A percentile compares a stretch with the other conserved stretches of the same genome.
Evolutionary conservation across 2,113 vertebrate species (phyloP).

Genomic region (Otus sunia): DNA sequence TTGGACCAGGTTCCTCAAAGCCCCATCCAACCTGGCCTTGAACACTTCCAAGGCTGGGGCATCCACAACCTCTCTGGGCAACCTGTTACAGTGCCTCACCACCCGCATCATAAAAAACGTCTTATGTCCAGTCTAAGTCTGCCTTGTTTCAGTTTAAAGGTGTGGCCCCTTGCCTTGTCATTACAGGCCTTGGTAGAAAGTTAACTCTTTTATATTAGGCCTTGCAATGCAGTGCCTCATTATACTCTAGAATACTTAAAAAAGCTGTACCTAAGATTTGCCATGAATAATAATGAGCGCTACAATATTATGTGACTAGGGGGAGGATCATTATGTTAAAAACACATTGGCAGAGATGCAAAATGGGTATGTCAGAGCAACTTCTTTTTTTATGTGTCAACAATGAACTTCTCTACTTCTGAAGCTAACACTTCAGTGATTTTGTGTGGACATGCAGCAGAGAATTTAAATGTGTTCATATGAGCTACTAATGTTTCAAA

Average conservation of each 20-base stretch:
- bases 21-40: accelerated
- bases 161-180: background rate
- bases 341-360: background rate
- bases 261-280: background rate
- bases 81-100: background rate
- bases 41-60: background rate
- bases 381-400: background rate
- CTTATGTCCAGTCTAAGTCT: background rate
- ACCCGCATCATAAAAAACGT: accelerated
- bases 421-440: background rate
- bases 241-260: background rate
- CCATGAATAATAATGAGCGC: background rate
- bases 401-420: background rate
- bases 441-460: background rate
- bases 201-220: background rate
- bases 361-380: background rate
- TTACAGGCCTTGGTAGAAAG: background rate
- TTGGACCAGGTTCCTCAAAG: background rate
- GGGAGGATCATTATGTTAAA: background rate
- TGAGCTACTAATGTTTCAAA: background rate
- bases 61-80: background rate
- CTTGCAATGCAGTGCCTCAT: background rate
- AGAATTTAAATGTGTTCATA: background rate
- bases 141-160: background rate
- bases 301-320: background rate